Evolutionary conservation across 37 sponge, comb jelly and placozoan genomes (phyloP).

Genomic region (Eunapius fragilis): DNA sequence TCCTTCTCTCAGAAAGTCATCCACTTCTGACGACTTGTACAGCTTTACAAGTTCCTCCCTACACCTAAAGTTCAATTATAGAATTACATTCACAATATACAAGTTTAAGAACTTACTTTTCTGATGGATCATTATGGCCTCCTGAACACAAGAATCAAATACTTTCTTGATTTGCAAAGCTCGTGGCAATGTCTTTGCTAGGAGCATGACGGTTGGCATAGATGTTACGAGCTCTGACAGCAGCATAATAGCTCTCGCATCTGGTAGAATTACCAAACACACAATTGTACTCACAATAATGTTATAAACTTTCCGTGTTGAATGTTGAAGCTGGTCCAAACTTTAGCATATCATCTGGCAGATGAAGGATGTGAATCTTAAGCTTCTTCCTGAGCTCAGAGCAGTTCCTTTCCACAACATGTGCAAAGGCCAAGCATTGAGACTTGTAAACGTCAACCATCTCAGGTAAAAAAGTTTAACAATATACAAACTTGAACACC

Average conservation of each 20-base stretch:
- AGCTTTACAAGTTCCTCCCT: neutral
- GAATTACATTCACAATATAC: conserved; percentile 1
- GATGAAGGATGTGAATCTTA: conserved; percentile 12
- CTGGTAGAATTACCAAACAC: neutral
- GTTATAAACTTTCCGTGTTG: conserved; percentile 43
- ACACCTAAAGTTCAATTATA: neutral
- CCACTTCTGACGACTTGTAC: conserved; percentile 7
- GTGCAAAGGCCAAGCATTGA: too few species aligned
- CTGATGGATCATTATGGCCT: neutral
- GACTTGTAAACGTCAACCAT: neutral
- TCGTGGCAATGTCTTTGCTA: conserved; percentile 6
- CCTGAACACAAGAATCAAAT: neutral
- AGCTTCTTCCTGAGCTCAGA: neutral
- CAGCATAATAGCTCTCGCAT: conserved; percentile 1
- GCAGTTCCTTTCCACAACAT: conserved; percentile 2
- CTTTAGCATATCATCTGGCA: conserved; percentile 28
- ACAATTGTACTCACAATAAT: neutral
- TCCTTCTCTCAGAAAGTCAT: too few species aligned
- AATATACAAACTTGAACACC: conserved; percentile 26
- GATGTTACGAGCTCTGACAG: neutral
- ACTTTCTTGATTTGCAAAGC: neutral
- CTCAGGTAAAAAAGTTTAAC: neutral
- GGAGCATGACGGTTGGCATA: conserved; percentile 1
- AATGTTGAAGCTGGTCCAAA: conserved; percentile 38
- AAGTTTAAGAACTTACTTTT: neutral